Evolutionary conservation across 2,797 vertebrate genomes (phyloP), one percentile per base, ranked within the genome.

Genomic region (Echeneis naucrates): DNA sequence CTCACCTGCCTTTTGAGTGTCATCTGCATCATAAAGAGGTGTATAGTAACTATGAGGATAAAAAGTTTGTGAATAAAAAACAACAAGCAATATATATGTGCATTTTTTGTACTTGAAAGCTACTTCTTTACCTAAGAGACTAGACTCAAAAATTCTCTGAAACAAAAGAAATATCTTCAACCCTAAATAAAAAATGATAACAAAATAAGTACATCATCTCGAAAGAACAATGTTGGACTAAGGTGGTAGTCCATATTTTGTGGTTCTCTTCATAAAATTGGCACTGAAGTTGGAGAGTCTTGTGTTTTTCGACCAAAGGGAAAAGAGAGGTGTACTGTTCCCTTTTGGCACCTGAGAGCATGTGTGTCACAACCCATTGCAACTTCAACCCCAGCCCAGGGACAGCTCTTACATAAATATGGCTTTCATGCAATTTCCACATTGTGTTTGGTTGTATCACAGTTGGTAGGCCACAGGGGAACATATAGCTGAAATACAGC

Each of bases 341-440:
- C 63, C 37, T 24, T 77, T 50, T 60, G 62, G 58, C 57, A 77
- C 42, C 69, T 70, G 67, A 58, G 37, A 61, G 38, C 65, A 50
- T 62, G 44, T 65, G 26, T 78, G 52, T 30, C 62, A 54, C 42
- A 59, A 77, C 52, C 27, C 40, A 42, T 57, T 19, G 21, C 68
- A 75, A 61, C 68, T 72, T 66, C 37, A 64, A 79, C 77, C 77
- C 78, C 83, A 70, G 75, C 74, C 78, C 61, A 44, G 51, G 33
- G 45, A 77, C 70, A 65, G 66, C 44, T 77, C 64, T 73, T 64
- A 55, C 82, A 79, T 78, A 83, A 51, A 84, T 77, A 72, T 72
- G 62, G 21, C 68, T 58, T 45, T 77, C 58, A 32, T 70, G 80
- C 73, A 83, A 78, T 73, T 70, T 89, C 78, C 74, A 73, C 71